Evolutionary conservation across 1,140 invertebrate genomes (phyloP).

Genomic region (Cyclargus thomasi): DNA sequence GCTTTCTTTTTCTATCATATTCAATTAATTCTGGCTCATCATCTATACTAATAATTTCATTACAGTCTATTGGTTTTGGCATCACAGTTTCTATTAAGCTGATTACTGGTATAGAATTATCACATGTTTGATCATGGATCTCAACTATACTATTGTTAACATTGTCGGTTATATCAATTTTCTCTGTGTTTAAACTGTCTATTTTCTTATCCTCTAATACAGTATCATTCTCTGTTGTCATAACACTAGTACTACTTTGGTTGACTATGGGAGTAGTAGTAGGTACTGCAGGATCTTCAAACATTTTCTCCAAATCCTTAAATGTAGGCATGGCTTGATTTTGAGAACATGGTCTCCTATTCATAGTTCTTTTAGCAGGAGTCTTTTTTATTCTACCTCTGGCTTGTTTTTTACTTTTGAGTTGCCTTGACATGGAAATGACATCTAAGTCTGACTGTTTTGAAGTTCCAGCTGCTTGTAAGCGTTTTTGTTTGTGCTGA

Average conservation of each 20-base stretch:
- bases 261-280: background rate
- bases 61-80: background rate
- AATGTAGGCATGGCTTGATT: constrained; percentile 4
- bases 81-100: background rate
- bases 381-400: background rate
- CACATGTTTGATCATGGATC: background rate
- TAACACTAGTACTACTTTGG: background rate
- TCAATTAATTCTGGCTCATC: background rate
- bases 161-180: background rate
- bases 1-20: background rate
- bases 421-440: background rate
- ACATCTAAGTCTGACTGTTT: background rate
- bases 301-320: constrained; percentile 16
- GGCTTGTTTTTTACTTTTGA: background rate
- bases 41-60: constrained; percentile 15
- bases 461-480: background rate
- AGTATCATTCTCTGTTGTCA: background rate
- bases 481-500: background rate
- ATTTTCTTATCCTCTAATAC: background rate
- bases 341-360: background rate
- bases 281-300: constrained; percentile 7
- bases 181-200: background rate
- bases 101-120: background rate
- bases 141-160: background rate
- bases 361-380: background rate